Percentiles rank a stretch among this genome's conserved stretches.
These are phyloP conservation scores for Hippocampus barbouri DNA, from an alignment of 2,113 vertebrate genomes.

Conservation along the genomic window DNA sequence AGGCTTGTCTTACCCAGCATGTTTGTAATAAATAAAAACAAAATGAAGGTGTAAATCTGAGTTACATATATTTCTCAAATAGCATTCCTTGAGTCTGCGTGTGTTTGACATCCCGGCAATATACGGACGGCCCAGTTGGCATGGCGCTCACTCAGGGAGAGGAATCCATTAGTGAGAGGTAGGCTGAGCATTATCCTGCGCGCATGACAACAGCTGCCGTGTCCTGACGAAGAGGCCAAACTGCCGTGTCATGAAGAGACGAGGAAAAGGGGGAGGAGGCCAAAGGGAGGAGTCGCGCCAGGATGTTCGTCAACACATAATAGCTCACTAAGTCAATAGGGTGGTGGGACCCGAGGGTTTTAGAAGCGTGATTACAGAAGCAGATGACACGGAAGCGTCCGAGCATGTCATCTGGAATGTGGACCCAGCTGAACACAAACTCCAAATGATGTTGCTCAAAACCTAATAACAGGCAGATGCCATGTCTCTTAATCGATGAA, in stretches of 20 bases:
- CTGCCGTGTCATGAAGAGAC: constrained; percentile 48
- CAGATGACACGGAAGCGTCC: constrained; percentile 1
- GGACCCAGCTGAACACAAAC: constrained; percentile 11
- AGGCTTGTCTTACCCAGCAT: not conserved
- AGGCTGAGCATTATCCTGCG: constrained; percentile 51
- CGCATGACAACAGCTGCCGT: constrained; percentile 69
- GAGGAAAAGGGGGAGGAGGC: constrained; percentile 24
- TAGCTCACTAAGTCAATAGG: constrained; percentile 63
- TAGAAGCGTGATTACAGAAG: not conserved
- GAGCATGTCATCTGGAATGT: constrained; percentile 15
- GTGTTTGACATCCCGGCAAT: constrained; percentile 32
- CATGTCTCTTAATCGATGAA: not conserved
- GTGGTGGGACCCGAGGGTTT: constrained; percentile 51
- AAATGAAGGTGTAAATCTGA: not conserved
- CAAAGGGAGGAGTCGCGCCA: constrained; percentile 32
- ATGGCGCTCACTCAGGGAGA: constrained; percentile 45
- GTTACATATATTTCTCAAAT: not conserved
- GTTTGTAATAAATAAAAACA: not conserved
- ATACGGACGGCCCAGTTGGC: constrained; percentile 55
- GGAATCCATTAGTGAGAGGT: constrained; percentile 49
- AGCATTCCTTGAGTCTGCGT: not conserved
- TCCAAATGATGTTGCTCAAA: not conserved
- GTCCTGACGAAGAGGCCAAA: constrained; percentile 55
- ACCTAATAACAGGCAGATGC: not conserved
- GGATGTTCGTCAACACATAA: constrained; percentile 62